Percentiles rank a stretch among this genome's conserved stretches.
phyloP scores from a whole-genome alignment of 2,113 vertebrate genomes.

The Psephotus haematonotus region DNA sequence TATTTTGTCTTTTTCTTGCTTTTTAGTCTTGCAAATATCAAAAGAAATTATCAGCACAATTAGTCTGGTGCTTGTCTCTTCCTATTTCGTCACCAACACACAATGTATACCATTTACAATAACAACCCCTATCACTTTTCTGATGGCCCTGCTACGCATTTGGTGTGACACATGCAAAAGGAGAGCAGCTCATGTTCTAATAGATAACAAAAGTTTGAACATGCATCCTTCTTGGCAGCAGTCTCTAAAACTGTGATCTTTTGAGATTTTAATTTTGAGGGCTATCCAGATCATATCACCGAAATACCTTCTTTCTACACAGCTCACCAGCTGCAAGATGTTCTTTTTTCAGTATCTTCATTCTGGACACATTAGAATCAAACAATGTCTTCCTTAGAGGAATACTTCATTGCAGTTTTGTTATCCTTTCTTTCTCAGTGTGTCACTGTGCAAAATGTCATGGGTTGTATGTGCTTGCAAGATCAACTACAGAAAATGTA shows the following conservation, averaged over 20 bases:
- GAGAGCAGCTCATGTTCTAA: slow-evolving; percentile 12
- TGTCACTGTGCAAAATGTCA: background rate
- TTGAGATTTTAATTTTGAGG: slow-evolving; percentile 23
- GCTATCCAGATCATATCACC: background rate
- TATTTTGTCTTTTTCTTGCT: slow-evolving; percentile 23
- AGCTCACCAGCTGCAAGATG: background rate
- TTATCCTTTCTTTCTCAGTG: background rate
- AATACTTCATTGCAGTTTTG: background rate
- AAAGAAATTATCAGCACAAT: slow-evolving; percentile 47
- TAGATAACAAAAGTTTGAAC: background rate
- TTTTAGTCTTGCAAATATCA: slow-evolving; percentile 13
- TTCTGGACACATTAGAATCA: background rate
- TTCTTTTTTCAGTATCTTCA: background rate
- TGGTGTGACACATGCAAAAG: slow-evolving; percentile 37
- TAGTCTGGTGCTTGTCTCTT: slow-evolving; percentile 42
- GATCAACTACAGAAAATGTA: background rate
- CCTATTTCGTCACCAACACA: background rate
- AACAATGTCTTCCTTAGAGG: background rate
- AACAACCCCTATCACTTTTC: background rate
- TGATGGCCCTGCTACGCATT: background rate
- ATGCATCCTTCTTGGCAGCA: slow-evolving; percentile 38
- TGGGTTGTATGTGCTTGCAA: background rate
- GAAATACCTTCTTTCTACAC: background rate
- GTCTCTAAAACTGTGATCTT: slow-evolving; percentile 1
- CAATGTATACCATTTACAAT: background rate